Evolutionary conservation across 2,113 vertebrate species (phyloP).

Genomic region (Sarotherodon lohbergeri): DNA sequence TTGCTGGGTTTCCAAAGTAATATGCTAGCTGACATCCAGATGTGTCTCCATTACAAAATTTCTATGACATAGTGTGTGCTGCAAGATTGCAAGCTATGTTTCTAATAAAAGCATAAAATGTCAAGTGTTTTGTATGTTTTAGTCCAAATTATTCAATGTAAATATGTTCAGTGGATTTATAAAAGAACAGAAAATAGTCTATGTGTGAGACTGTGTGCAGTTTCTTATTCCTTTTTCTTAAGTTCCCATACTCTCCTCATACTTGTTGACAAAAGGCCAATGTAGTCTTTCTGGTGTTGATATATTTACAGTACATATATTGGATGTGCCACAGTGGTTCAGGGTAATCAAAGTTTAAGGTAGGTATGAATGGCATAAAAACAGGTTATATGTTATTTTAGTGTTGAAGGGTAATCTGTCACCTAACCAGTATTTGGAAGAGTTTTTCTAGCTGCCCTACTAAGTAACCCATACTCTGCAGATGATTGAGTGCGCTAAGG

Average conservation of each 20-base stretch:
- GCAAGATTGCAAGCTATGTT: not conserved
- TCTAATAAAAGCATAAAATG: not conserved
- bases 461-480: not conserved
- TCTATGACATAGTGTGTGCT: not conserved
- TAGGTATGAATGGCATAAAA: not conserved
- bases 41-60: constrained; percentile 29
- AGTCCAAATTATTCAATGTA: not conserved
- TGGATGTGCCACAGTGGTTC: not conserved
- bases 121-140: not conserved
- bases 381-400: not conserved
- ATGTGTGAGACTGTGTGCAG: not conserved
- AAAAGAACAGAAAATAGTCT: not conserved
- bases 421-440: not conserved
- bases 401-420: not conserved
- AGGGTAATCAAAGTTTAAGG: not conserved
- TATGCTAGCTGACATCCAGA: constrained; percentile 40
- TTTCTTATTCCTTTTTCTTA: not conserved
- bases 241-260: not conserved
- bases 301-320: not conserved
- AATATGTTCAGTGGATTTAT: not conserved
- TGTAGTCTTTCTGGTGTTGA: not conserved
- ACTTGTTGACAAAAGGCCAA: not conserved
- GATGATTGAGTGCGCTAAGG: not conserved
- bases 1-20: constrained; percentile 32
- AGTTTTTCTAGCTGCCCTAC: not conserved